phyloP scores from a whole-genome alignment of 2,888 invertebrate species.

The Venustoraphidia nigricollis region DNA sequence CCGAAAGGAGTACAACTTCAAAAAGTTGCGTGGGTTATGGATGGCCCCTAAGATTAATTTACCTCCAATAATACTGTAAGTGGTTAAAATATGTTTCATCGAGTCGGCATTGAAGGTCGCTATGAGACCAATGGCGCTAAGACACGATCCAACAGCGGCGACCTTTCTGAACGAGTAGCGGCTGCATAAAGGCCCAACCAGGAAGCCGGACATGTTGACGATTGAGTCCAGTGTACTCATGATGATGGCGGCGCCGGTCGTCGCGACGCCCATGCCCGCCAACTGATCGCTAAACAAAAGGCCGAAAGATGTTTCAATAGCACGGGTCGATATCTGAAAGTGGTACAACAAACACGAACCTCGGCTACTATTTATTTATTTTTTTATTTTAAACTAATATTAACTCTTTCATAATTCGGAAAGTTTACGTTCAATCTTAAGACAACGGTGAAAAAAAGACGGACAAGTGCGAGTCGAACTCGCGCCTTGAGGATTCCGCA shows the following conservation, averaged over 20 bases:
- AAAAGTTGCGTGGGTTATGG: too few species aligned
- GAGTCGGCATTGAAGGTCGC: constrained; percentile 52
- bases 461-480: too few species aligned
- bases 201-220: constrained; percentile 63
- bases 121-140: constrained; percentile 50
- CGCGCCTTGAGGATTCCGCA: too few species aligned
- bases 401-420: too few species aligned
- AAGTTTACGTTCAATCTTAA: too few species aligned
- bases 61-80: constrained; percentile 65
- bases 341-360: not conserved
- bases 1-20: too few species aligned
- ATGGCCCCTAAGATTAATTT: constrained; percentile 22
- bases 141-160: constrained; percentile 45
- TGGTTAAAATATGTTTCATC: constrained; percentile 53
- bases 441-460: too few species aligned
- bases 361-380: too few species aligned
- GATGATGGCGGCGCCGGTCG: constrained; percentile 59
- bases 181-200: constrained; percentile 61
- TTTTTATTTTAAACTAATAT: too few species aligned
- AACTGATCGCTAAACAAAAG: constrained; percentile 62
- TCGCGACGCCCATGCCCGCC: constrained; percentile 50
- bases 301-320: constrained; percentile 68
- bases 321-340: constrained; percentile 60
- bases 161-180: constrained; percentile 60
- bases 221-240: constrained; percentile 61